Evolutionary conservation across 2,888 invertebrate genomes (phyloP).

Genomic region (Brachynemurus nebulosus): DNA sequence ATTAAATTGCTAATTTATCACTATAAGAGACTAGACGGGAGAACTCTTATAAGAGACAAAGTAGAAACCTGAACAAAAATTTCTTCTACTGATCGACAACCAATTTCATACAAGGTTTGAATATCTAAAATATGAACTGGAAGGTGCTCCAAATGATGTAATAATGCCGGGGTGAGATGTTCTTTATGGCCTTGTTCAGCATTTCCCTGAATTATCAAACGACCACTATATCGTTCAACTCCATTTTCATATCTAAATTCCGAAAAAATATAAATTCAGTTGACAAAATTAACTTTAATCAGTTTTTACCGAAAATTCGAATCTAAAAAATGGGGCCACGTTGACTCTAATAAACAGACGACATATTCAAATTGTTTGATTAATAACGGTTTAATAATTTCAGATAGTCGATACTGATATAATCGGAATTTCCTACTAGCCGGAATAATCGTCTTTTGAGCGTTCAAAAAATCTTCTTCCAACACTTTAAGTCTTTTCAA

Average conservation of each 20-base stretch:
- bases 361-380: conserved; percentile 22
- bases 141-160: conserved; percentile 40
- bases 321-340: conserved; percentile 28
- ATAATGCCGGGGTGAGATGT: conserved; percentile 45
- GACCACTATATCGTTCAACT: conserved; percentile 26
- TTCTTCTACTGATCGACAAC: conserved; percentile 33
- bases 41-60: conserved; percentile 9
- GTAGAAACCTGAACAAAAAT: conserved; percentile 24
- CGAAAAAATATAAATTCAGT: neutral
- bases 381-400: conserved; percentile 26
- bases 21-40: conserved; percentile 17
- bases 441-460: conserved; percentile 24
- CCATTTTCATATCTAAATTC: conserved; percentile 24
- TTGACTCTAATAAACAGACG: conserved; percentile 14
- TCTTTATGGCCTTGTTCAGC: conserved; percentile 39
- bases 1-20: neutral
- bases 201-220: conserved; percentile 25
- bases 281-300: no score
- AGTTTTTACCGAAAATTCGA: conserved; percentile 24
- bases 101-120: conserved; percentile 20
- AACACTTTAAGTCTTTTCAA: conserved; percentile 20
- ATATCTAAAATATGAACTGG: conserved; percentile 33
- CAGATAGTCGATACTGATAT: conserved; percentile 24
- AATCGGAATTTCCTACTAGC: conserved; percentile 24
- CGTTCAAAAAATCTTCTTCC: conserved; percentile 28